phyloP scores from a whole-genome alignment of 2,797 vertebrate genomes.

The Chaetophractus vellerosus region DNA sequence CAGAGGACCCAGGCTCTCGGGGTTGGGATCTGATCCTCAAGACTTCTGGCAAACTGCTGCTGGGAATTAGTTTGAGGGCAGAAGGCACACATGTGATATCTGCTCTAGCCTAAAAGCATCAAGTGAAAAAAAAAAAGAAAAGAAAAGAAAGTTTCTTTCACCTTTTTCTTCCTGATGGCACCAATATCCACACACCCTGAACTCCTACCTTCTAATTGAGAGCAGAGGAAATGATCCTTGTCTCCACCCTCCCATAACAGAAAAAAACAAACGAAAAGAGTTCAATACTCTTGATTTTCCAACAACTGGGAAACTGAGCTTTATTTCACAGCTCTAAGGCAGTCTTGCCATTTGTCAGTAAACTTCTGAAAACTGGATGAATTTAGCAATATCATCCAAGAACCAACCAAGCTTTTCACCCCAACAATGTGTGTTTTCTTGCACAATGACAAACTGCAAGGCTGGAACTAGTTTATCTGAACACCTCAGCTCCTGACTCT shows the following conservation, averaged over 20 bases:
- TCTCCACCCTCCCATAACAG: not conserved
- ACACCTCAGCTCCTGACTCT: slow-evolving; percentile 9
- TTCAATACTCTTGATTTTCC: slow-evolving; percentile 68
- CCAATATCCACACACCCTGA: not conserved
- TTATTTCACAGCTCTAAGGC: slow-evolving; percentile 66
- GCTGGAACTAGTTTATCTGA: slow-evolving; percentile 9
- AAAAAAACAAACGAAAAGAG: slow-evolving; percentile 27
- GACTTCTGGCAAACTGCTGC: not conserved
- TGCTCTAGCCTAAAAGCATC: not conserved
- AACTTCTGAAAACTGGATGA: slow-evolving; percentile 31
- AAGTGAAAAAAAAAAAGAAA: not conserved
- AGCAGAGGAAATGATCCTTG: slow-evolving; percentile 2
- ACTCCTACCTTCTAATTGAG: slow-evolving; percentile 16
- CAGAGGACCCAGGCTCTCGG: not conserved
- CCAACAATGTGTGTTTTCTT: not conserved
- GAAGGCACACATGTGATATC: not conserved
- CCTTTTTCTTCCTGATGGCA: slow-evolving; percentile 46
- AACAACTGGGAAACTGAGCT: slow-evolving; percentile 64
- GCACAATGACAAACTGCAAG: not conserved
- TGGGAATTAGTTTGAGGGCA: slow-evolving; percentile 29
- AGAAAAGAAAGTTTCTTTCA: not conserved
- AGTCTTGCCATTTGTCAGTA: slow-evolving; percentile 58
- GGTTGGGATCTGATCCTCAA: not conserved
- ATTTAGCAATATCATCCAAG: slow-evolving; percentile 23
- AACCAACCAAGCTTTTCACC: slow-evolving; percentile 45